Evolutionary conservation across 2,113 vertebrate species (phyloP).

Genomic region (Canis aureus): DNA sequence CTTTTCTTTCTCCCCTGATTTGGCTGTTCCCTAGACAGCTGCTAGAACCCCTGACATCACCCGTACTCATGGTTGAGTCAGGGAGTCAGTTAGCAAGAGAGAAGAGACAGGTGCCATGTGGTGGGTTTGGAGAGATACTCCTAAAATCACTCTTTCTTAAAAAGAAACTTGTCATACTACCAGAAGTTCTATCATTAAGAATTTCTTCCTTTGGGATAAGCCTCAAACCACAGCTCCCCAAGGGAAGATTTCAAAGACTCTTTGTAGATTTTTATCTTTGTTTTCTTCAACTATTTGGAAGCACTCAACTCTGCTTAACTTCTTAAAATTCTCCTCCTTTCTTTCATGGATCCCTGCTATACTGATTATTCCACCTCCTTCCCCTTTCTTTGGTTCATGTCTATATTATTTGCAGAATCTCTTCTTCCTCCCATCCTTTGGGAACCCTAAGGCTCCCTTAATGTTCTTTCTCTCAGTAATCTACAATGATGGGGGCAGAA

Average conservation of each 20-base stretch:
- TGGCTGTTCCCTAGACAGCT: not conserved
- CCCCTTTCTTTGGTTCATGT: not conserved
- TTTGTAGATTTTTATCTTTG: not conserved
- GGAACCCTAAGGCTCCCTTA: not conserved
- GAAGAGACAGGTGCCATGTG: not conserved
- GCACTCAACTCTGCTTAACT: not conserved
- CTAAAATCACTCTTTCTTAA: not conserved
- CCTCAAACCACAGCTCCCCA: not conserved
- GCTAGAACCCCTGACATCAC: not conserved
- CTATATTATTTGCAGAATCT: not conserved
- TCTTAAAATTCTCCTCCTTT: not conserved
- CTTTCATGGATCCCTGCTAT: not conserved
- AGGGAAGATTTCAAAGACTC: not conserved
- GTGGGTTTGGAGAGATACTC: not conserved
- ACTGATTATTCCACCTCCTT: not conserved
- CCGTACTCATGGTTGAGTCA: not conserved
- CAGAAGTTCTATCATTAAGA: constrained; percentile 24
- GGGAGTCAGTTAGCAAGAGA: not conserved
- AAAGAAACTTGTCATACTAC: not conserved
- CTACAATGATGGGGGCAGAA: not conserved
- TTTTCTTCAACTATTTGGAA: not conserved
- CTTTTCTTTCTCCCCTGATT: not conserved
- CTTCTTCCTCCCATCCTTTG: not conserved
- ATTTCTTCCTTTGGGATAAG: not conserved
- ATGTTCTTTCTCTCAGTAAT: not conserved